These are phyloP conservation scores for Danio kyathit DNA, from an alignment of 2,797 vertebrate genomes.

Conservation along the genomic window DNA sequence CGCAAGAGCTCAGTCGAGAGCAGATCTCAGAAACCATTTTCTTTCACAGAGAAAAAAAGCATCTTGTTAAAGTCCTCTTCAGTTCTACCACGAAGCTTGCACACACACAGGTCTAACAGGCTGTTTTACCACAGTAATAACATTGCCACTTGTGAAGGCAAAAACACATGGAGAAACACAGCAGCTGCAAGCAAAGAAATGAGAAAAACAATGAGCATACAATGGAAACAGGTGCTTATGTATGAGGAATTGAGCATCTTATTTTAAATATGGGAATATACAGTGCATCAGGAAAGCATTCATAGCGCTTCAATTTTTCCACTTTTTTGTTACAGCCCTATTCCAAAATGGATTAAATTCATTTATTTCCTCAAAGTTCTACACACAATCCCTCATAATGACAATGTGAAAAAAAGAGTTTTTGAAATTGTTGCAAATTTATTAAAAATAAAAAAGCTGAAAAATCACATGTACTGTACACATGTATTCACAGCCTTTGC, in stretches of 20 bases:
- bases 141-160: neutral
- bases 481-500: no score
- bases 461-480: no score
- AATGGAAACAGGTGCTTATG: neutral
- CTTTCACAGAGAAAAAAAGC: neutral
- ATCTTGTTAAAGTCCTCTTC: slow-evolving; percentile 2
- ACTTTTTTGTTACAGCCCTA: no score
- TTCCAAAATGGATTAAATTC: no score
- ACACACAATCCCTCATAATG: no score
- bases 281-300: no score
- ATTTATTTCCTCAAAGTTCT: no score
- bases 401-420: no score
- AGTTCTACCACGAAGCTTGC: neutral
- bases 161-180: neutral
- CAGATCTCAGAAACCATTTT: slow-evolving; percentile 13
- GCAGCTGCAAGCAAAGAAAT: neutral
- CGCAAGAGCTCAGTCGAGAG: neutral
- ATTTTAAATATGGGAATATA: neutral
- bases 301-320: no score
- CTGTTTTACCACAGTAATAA: neutral
- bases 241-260: neutral
- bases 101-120: neutral
- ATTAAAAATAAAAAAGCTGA: no score
- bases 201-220: neutral
- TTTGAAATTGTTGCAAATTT: no score